Evolutionary conservation across 2,797 vertebrate species (phyloP).

Genomic region (Tangara arthus): DNA sequence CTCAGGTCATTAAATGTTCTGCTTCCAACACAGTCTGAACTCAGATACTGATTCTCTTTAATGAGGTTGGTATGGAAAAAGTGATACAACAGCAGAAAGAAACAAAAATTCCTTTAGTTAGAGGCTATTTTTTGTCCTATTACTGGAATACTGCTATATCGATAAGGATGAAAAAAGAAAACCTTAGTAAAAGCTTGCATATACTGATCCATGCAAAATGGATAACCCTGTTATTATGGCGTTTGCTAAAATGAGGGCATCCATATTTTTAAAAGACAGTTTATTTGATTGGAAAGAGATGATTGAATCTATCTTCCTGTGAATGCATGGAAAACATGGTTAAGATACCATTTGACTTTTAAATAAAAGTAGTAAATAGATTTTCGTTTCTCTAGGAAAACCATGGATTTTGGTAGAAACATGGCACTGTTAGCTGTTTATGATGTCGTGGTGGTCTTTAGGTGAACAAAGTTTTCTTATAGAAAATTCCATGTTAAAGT

Average conservation of each 20-base stretch:
- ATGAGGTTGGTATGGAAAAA: not conserved
- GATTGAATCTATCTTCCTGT: not conserved
- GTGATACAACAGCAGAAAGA: not conserved
- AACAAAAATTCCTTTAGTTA: not conserved
- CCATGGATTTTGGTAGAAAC: not conserved
- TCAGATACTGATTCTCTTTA: not conserved
- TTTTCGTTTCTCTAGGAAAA: not conserved
- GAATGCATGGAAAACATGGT: not conserved
- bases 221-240: not conserved
- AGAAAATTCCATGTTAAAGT: not conserved
- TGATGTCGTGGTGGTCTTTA: not conserved
- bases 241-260: not conserved
- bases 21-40: not conserved
- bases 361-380: not conserved
- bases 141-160: not conserved
- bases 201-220: not conserved
- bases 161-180: not conserved
- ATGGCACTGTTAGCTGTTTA: not conserved
- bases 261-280: not conserved
- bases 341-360: not conserved
- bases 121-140: not conserved
- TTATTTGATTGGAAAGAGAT: not conserved
- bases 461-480: not conserved
- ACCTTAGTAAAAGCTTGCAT: not conserved
- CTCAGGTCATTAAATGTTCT: not conserved